Conservation (phyloP, 2,888 invertebrate species). For the Cryptocephalus primarius region DNA sequence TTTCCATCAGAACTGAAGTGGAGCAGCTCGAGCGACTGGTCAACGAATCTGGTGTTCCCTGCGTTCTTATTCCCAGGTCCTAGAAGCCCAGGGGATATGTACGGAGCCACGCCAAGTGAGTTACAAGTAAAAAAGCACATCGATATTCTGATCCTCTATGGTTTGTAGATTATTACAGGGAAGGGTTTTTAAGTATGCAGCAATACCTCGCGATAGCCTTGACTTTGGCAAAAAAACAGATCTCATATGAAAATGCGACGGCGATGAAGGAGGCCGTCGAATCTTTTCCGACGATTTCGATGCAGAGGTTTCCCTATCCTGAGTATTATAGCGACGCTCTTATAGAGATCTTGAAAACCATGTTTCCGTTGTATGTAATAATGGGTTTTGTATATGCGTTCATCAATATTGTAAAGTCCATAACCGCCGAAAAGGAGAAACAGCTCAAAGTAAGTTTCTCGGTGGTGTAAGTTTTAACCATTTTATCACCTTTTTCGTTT, state of each 20-base stretch:
- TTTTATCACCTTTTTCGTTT: constrained; percentile 3
- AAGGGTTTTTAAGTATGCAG: constrained; percentile 59
- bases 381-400: constrained; percentile 72
- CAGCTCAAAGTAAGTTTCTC: constrained; percentile 52
- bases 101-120: constrained; percentile 53
- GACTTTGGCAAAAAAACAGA: constrained; percentile 17
- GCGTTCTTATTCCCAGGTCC: constrained; percentile 57
- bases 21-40: constrained; percentile 43
- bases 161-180: constrained; percentile 45
- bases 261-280: neutral
- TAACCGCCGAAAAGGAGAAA: constrained; percentile 66
- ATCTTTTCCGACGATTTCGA: constrained; percentile 25
- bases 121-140: neutral
- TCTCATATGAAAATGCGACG: constrained; percentile 1
- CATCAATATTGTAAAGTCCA: constrained; percentile 63
- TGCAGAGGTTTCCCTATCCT: constrained; percentile 67
- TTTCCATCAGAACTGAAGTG: constrained; percentile 47
- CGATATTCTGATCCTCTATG: constrained; percentile 1
- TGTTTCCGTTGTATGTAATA: constrained; percentile 66
- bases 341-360: constrained; percentile 49
- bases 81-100: constrained; percentile 38
- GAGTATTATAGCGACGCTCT: constrained; percentile 56
- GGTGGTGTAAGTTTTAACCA: too few species aligned
- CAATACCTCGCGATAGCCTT: constrained; percentile 33
- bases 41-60: constrained; percentile 56